A percentile compares a stretch with the other conserved stretches of the same genome.
These are phyloP conservation scores for Gymnopithys bicolor DNA, from an alignment of 2,797 vertebrate species.

Conservation along the genomic window DNA sequence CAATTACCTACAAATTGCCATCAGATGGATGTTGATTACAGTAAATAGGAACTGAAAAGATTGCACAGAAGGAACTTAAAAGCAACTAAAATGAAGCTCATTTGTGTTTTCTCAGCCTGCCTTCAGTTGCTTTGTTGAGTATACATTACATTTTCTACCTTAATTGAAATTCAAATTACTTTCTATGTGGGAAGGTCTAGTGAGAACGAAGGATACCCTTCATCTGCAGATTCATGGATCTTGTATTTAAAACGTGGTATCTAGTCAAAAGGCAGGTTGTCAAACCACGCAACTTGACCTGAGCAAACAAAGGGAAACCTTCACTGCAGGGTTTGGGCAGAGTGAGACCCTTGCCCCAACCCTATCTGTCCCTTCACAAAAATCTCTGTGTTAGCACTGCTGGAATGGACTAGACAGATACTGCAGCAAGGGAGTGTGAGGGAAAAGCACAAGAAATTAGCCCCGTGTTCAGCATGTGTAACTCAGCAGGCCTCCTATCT, in stretches of 20 bases:
- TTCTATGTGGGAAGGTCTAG: slow-evolving; percentile 10
- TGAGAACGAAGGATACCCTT: slow-evolving; percentile 15
- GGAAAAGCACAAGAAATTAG: not conserved
- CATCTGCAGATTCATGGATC: not conserved
- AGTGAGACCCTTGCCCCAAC: not conserved
- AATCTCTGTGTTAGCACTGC: not conserved
- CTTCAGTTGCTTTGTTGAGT: slow-evolving; percentile 27
- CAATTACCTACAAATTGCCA: slow-evolving; percentile 58
- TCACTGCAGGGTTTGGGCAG: rapidly evolving
- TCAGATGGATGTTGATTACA: slow-evolving; percentile 45
- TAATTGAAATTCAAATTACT: slow-evolving; percentile 61
- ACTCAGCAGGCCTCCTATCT: not conserved
- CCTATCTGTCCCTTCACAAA: not conserved
- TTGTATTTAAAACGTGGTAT: not conserved
- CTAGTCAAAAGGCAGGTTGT: not conserved
- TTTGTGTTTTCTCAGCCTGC: slow-evolving; percentile 45
- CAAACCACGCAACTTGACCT: not conserved
- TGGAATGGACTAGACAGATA: not conserved
- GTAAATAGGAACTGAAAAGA: slow-evolving; percentile 32
- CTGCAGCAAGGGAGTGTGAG: rapidly evolving
- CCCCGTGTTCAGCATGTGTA: not conserved
- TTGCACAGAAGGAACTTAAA: slow-evolving; percentile 26
- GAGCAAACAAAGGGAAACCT: not conserved
- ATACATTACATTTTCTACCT: not conserved
- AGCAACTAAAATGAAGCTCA: slow-evolving; percentile 35